Evolutionary conservation across 2,797 vertebrate species (phyloP), one percentile per base, ranked within the genome.

Genomic region (Onychomys arenicola): DNA sequence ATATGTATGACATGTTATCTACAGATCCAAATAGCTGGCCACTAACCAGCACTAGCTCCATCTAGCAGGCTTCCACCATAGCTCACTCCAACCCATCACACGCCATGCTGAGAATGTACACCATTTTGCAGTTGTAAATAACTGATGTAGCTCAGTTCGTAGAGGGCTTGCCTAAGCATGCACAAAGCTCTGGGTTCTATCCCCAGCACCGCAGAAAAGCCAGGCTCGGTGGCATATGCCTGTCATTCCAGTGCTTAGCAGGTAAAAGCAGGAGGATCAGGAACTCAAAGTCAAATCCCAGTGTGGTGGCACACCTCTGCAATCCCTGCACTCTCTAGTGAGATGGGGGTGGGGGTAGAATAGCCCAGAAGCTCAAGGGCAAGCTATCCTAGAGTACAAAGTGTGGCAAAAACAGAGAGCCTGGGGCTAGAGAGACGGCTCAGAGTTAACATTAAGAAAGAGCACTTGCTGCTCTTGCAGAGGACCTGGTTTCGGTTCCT

Each of bases 11-110:
- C 21, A 34, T 65, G 29, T 76, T 95, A 95, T 77, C 73, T 52
- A 91, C 75, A 81, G 77, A 95, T 97, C 67, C 90, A 94, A 95
- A 93, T 52, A 89, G 91, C 59, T 90, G 73, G 29, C n/a, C 59
- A 27, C 2, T 27, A 29, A 73, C 84, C 12, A 93, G 21, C 85
- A 91, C 37, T 67, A 91, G 69, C 89, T 96, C 88, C 80, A 59
- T 78, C 94, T 82, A 97, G 84, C 80, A 73, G 40, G 40, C 94
- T 94, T 52, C 46, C 80, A 89, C 11, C 76, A 27, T 8, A 57
- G 25, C 32, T 96, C 40, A 9, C 67, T 91, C 63, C 87, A 59
- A 57, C 32, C 75, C 34, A 34, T 87, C 93, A 61, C 71, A 63
- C 57, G 40, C 37, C 61, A 32, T 69, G 71, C 63, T 32, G 71